Base-by-base conservation (phyloP, 2,797 vertebrate species). In the Heliangelus exortis region DNA sequence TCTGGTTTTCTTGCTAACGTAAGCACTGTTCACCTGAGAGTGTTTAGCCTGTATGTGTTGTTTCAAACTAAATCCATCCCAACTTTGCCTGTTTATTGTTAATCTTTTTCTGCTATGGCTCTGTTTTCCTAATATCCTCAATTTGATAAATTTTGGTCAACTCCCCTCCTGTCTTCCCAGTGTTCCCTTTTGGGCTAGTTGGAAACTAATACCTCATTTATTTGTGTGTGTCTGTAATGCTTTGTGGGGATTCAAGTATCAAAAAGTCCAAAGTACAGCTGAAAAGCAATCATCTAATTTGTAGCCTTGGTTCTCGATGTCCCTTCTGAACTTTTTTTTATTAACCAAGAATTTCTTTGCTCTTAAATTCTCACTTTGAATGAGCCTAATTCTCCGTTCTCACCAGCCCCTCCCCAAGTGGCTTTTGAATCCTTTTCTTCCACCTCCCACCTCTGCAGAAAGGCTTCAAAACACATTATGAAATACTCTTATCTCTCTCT, bases 381-480 rank as follows among this genome's bases (percentile, higher is more conserved):
- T 47, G n/a, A 86, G 39, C 19, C 26, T 19, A 47, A 43, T 41
- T 67, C 3, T 41, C 3, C 2, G 25, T 50, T 29, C 15, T 8
- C 16, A 21, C 55, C 25, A 8, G 3, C 23, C 11, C 7, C 19
- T 22, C 15, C 13, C 11, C 2, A 1, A 28, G 14, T 79, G 61
- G 18, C 21, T 92, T 89, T 62, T 84, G 58, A 63, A 77, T 77
- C 12, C 17, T 85, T 59, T 23, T 82, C 16, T 21, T 15, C 43
- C 19, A 34, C 14, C 31, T 65, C 17, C 33, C 3, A 2, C 69
- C 61, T 90, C 36, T 2, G 1, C 75, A 84, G 15, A 43, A 58
- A 95, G 55, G n/a, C 80, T 94, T 93, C 66, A 93, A 93, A 87
- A 82, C 7, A 8, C 58, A 31, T 31, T 75, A 55, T 31, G 31